Conservation (phyloP, 2,888 invertebrate species). For the Macrophya alboannulata region DNA sequence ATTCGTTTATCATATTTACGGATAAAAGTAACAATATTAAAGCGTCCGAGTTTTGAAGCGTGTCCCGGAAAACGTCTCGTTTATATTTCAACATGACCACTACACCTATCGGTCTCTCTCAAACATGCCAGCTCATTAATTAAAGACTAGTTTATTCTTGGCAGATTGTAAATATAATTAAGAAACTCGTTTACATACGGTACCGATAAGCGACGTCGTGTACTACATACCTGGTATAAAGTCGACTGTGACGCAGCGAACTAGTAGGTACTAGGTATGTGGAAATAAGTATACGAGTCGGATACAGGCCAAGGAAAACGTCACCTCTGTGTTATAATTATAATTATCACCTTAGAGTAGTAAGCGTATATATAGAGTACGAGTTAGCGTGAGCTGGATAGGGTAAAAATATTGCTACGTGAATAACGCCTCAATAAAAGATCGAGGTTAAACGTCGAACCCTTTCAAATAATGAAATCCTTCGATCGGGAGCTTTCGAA, state of each 20-base stretch:
- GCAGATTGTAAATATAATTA: conserved; percentile 73
- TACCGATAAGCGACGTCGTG: conserved; percentile 63
- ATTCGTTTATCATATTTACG: background rate
- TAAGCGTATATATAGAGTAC: background rate
- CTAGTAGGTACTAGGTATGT: background rate
- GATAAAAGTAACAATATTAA: background rate
- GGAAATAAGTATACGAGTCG: conserved; percentile 2
- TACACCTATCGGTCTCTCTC: background rate
- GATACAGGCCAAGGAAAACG: background rate
- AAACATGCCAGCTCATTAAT: conserved; percentile 58
- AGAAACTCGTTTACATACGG: conserved; percentile 72
- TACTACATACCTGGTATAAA: background rate
- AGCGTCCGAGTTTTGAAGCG: background rate
- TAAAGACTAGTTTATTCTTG: conserved; percentile 65
- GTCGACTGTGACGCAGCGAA: conserved; percentile 33
- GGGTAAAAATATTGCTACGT: conserved; percentile 14
- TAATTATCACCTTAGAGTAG: conserved; percentile 26
- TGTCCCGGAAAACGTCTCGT: background rate
- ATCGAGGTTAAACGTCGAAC: conserved; percentile 44
- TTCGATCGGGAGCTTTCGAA: conserved; percentile 21
- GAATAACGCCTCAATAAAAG: conserved; percentile 41
- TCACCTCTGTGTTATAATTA: conserved; percentile 7
- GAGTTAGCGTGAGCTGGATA: conserved; percentile 4
- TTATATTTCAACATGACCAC: background rate
- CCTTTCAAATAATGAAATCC: conserved; percentile 43